Conservation (phyloP, 2,113 vertebrate species). For the Entelurus aequoreus region DNA sequence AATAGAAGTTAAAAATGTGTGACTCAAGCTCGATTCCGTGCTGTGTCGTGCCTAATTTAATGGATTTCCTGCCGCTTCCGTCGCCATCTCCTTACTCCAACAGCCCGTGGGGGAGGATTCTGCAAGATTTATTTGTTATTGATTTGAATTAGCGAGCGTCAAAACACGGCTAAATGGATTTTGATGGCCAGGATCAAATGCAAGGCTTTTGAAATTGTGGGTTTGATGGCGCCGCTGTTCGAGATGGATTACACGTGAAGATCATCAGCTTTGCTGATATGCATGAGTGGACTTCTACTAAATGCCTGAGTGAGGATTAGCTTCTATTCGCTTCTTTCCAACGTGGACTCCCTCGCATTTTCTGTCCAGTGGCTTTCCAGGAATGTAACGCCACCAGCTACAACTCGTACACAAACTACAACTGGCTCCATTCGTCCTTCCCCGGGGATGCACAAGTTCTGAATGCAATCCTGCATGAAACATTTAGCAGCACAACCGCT, state of each 20-base stretch:
- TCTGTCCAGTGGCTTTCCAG: slow-evolving; percentile 23
- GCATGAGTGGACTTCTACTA: slow-evolving; percentile 42
- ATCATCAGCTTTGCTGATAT: slow-evolving; percentile 50
- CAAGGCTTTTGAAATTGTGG: slow-evolving; percentile 32
- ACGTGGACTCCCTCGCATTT: slow-evolving; percentile 2
- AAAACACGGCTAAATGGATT: slow-evolving; percentile 46
- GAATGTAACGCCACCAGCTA: slow-evolving; percentile 14
- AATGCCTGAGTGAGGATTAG: slow-evolving; percentile 22
- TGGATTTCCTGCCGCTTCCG: neutral
- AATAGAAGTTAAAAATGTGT: neutral
- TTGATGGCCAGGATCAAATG: slow-evolving; percentile 35
- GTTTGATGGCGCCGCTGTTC: slow-evolving; percentile 32
- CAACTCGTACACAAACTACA: neutral
- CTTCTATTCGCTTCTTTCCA: slow-evolving; percentile 9
- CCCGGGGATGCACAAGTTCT: slow-evolving; percentile 30
- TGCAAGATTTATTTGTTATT: slow-evolving; percentile 15
- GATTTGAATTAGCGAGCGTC: slow-evolving; percentile 48
- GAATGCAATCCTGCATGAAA: slow-evolving; percentile 56
- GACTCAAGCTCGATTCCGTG: slow-evolving; percentile 21
- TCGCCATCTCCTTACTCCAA: neutral
- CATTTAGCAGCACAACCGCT: slow-evolving; percentile 50
- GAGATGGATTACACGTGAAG: slow-evolving; percentile 47
- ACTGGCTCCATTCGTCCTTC: slow-evolving; percentile 22
- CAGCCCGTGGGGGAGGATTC: slow-evolving; percentile 15
- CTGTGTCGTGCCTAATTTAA: slow-evolving; percentile 15